A percentile compares a stretch with the other conserved stretches of the same genome.
Evolutionary conservation across 2,797 vertebrate genomes (phyloP).

Genomic region (Sebastes taczanowskii): DNA sequence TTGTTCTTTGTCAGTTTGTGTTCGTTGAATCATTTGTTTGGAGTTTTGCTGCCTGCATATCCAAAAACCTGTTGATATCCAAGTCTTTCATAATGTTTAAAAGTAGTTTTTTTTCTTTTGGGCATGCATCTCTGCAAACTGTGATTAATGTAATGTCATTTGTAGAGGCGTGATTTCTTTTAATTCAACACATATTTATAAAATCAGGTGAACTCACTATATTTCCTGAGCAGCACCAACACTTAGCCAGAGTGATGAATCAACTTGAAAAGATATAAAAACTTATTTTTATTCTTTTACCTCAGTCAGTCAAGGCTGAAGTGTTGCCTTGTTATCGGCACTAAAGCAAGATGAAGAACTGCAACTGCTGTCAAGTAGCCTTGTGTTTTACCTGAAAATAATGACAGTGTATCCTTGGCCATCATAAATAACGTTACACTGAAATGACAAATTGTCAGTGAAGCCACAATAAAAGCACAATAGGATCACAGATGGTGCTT

Average conservation of each 20-base stretch:
- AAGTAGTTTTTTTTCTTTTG: not conserved
- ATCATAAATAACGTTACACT: not conserved
- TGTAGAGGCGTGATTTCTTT: no score
- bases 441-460: not conserved
- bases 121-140: not conserved
- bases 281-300: not conserved
- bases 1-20: not conserved
- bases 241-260: not conserved
- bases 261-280: not conserved
- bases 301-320: not conserved
- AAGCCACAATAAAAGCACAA: not conserved
- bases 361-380: not conserved
- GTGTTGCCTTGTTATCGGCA: not conserved
- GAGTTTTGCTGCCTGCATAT: accelerated
- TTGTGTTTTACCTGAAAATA: not conserved
- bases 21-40: not conserved
- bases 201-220: not conserved
- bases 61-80: not conserved
- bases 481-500: not conserved
- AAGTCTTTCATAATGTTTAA: not conserved
- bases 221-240: not conserved
- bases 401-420: not conserved
- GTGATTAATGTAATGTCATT: no score
- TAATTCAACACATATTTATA: not conserved
- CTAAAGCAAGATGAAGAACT: not conserved